Conservation (phyloP, 2,888 invertebrate genomes). For the Eupsilia transversa region DNA sequence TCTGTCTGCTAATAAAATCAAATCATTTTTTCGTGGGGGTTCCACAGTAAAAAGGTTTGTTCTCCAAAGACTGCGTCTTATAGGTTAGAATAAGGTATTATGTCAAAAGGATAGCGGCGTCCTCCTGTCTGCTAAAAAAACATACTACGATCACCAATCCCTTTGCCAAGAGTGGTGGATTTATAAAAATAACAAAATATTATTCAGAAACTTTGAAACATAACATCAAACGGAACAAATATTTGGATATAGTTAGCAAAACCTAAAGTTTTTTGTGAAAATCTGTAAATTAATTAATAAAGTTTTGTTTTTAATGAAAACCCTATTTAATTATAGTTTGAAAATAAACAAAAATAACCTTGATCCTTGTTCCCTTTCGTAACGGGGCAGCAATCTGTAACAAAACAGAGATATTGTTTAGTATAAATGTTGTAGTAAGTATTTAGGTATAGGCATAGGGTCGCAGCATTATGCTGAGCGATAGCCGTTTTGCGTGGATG, state of each 20-base stretch:
- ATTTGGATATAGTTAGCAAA: not conserved
- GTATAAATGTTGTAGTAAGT: not conserved
- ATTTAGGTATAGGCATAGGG: no score
- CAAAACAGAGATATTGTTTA: constrained; percentile 66
- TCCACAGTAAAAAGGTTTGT: no score
- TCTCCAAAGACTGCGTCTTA: no score
- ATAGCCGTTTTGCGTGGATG: no score
- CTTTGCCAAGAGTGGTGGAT: not conserved
- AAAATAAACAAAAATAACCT: constrained; percentile 70
- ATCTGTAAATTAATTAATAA: not conserved
- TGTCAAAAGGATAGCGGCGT: not conserved
- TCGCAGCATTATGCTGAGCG: no score
- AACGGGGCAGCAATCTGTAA: constrained; percentile 79
- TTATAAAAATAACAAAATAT: not conserved
- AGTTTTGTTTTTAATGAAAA: constrained; percentile 14
- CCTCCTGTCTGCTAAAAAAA: not conserved
- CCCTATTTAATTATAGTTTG: not conserved
- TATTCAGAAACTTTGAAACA: not conserved
- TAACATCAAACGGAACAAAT: not conserved
- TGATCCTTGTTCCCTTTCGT: constrained; percentile 79
- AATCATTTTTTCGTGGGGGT: no score
- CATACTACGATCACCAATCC: no score
- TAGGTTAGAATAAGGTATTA: not conserved
- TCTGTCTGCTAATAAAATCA: no score
- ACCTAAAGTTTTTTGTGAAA: not conserved